Conservation (phyloP, 2,113 vertebrate species). For the Murina feae region DNA sequence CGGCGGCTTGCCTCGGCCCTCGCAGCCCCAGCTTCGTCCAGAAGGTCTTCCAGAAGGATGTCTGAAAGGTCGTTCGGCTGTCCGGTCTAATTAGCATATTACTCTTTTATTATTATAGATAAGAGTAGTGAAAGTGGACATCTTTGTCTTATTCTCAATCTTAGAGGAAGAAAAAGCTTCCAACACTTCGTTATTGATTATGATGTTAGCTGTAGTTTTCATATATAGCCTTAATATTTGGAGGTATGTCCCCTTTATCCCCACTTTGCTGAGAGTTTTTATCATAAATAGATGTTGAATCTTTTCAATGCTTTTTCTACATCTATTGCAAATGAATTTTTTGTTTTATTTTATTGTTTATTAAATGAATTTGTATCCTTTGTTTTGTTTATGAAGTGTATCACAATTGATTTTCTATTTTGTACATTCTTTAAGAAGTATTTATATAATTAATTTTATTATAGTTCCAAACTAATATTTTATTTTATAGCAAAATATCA, state of each 20-base stretch:
- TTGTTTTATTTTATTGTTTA: too few relatives aligned
- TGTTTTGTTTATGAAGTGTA: not conserved
- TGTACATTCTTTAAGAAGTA: not conserved
- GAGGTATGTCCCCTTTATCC: not conserved
- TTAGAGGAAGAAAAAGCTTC: not conserved
- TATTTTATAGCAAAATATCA: constrained; percentile 16
- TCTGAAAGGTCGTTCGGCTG: too few relatives aligned
- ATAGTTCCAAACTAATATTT: not conserved
- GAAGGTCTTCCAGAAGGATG: too few relatives aligned
- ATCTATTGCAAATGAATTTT: not conserved
- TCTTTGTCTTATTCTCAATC: not conserved
- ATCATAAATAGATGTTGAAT: not conserved
- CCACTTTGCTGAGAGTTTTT: not conserved
- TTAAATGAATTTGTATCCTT: not conserved
- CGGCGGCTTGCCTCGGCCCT: too few relatives aligned
- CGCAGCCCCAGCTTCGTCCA: too few relatives aligned
- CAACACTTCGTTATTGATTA: not conserved
- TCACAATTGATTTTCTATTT: not conserved
- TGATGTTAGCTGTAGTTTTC: not conserved
- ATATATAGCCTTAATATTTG: not conserved
- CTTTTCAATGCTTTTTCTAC: not conserved
- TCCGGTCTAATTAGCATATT: too few relatives aligned
- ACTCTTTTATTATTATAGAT: too few relatives aligned
- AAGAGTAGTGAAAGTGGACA: not conserved
- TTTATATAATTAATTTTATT: constrained; percentile 36